Percentiles rank a stretch among this genome's conserved stretches.
Evolutionary conservation across 2,113 vertebrate species (phyloP).

Genomic region (Anarrhichthys ocellatus): DNA sequence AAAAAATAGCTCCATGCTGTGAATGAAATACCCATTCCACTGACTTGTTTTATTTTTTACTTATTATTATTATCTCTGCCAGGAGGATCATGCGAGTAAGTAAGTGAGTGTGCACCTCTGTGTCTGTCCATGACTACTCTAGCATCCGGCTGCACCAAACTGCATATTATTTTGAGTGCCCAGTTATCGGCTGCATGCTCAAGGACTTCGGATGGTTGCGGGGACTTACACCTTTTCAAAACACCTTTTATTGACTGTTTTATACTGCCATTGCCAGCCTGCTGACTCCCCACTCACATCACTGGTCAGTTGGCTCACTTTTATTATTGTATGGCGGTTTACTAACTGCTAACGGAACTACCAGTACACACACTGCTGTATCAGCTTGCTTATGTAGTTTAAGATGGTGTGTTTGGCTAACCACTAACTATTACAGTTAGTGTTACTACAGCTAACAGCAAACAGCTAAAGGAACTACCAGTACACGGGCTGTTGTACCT

Average conservation of each 20-base stretch:
- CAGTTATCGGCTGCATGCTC: background rate
- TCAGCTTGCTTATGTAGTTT: no score
- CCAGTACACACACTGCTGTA: no score
- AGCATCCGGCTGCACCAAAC: background rate
- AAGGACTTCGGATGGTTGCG: background rate
- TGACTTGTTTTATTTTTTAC: background rate
- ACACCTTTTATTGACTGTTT: background rate
- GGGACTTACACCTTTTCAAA: background rate
- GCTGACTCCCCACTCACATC: no score
- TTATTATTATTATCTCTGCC: background rate
- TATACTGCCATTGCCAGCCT: background rate
- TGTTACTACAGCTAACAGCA: no score
- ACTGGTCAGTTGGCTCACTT: no score
- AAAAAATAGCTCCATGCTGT: background rate
- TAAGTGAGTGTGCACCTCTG: background rate
- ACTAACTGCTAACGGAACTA: no score
- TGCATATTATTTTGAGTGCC: background rate
- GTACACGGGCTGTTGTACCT: no score
- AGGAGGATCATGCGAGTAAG: background rate
- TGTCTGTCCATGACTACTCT: background rate
- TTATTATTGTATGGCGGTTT: no score
- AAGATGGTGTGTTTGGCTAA: no score
- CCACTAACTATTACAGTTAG: no score
- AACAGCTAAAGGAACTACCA: no score
- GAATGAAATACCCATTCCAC: conserved; percentile 1